Percentiles rank a stretch among this genome's conserved stretches.
Evolutionary conservation across 2,113 vertebrate species (phyloP).

Genomic region (Anguilla rostrata): DNA sequence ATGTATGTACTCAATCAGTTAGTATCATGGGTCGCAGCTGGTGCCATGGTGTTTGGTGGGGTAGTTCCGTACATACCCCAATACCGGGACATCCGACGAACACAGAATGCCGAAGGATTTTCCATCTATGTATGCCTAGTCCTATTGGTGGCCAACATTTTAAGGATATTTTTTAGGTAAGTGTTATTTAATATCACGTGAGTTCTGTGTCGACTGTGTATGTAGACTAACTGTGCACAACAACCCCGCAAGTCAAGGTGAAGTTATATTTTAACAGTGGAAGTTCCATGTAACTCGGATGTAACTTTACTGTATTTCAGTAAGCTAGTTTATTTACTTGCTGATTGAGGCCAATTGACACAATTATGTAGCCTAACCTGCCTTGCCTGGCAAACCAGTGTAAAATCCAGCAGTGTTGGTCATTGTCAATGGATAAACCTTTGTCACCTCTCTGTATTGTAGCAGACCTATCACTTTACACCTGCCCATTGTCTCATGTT

Average conservation of each 20-base stretch:
- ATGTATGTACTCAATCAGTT: conserved; percentile 69
- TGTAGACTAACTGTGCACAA: too few relatives aligned
- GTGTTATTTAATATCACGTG: conserved; percentile 31
- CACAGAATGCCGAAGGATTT: conserved; percentile 91
- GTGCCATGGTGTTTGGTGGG: conserved; percentile 92
- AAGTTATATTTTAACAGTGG: too few relatives aligned
- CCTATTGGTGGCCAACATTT: conserved; percentile 88
- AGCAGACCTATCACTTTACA: background rate
- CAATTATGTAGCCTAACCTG: background rate
- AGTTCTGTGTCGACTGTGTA: background rate
- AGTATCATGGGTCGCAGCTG: conserved; percentile 83
- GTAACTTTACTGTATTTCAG: background rate
- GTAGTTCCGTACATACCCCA: conserved; percentile 93
- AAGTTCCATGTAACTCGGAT: too few relatives aligned
- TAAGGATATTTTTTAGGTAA: conserved; percentile 93
- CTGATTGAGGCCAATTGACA: background rate
- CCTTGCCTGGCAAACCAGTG: too few relatives aligned
- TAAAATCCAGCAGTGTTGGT: background rate
- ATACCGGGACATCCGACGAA: conserved; percentile 87
- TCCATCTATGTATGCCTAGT: conserved; percentile 93
- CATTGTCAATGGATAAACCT: background rate
- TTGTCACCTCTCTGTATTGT: too few relatives aligned
- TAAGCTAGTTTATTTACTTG: background rate
- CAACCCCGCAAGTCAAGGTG: background rate
- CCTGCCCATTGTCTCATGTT: background rate